These are phyloP conservation scores for Sylvia atricapilla DNA, from an alignment of 2,113 vertebrate species.

Conservation along the genomic window DNA sequence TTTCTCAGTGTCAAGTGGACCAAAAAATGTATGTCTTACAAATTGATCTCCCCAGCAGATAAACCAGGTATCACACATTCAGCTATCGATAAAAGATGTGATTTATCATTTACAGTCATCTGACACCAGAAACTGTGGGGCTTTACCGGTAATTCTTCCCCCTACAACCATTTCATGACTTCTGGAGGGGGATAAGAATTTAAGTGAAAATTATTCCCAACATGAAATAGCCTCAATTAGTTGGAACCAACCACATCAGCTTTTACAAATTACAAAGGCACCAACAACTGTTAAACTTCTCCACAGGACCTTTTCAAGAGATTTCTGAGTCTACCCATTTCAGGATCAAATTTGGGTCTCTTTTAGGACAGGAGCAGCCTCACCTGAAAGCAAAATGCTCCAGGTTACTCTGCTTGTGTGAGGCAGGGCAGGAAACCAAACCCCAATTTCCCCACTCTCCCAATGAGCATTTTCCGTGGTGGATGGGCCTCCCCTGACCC, in stretches of 20 bases:
- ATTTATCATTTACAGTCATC: neutral
- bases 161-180: neutral
- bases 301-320: neutral
- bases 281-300: neutral
- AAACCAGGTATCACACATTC: neutral
- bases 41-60: accelerated
- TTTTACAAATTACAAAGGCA: neutral
- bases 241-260: neutral
- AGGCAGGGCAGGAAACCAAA: neutral
- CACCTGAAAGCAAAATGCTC: neutral
- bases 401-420: neutral
- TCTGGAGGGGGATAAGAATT: neutral
- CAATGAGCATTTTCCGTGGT: neutral
- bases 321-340: neutral
- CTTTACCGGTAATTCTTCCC: neutral
- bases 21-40: neutral
- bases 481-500: neutral
- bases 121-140: neutral
- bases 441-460: neutral
- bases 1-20: neutral
- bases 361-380: neutral
- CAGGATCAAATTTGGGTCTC: neutral
- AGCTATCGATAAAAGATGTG: neutral
- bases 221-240: neutral
- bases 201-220: neutral